Conservation (phyloP, 53 echinoderm and acorn worm species). For the Paelopatides confundens region DNA sequence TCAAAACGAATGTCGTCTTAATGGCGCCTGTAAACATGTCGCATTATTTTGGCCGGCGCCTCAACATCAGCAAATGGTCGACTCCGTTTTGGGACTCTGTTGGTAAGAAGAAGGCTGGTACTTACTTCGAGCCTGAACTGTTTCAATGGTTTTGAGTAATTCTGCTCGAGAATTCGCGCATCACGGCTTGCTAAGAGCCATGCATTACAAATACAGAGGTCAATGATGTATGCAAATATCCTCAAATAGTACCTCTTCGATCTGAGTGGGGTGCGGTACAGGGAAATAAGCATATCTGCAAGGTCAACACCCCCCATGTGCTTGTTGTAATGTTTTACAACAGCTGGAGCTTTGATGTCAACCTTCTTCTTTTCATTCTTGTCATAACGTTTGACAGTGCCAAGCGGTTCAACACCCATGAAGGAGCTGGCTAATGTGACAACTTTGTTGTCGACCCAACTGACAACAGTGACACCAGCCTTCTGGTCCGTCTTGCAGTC, state of each 20-base stretch:
- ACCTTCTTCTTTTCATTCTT: not conserved
- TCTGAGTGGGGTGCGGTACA: not conserved
- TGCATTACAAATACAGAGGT: too few species aligned
- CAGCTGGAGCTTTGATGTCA: conserved; percentile 11
- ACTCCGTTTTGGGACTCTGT: too few species aligned
- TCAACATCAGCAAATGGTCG: too few species aligned
- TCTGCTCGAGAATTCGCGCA: not conserved
- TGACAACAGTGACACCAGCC: conserved; percentile 24
- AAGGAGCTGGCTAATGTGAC: not conserved
- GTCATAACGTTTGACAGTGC: conserved; percentile 1
- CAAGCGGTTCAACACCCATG: not conserved
- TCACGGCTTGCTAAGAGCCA: too few species aligned
- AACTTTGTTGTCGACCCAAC: conserved; percentile 21
- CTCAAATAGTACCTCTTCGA: too few species aligned
- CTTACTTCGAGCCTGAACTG: too few species aligned
- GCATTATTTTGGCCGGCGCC: too few species aligned
- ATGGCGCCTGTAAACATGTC: not conserved
- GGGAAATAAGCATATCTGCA: conserved; percentile 27
- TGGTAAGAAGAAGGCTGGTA: too few species aligned
- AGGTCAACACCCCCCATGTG: conserved; percentile 15
- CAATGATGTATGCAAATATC: too few species aligned
- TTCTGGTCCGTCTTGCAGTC: conserved; percentile 15
- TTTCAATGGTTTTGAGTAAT: conserved; percentile 10
- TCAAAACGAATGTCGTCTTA: not conserved
- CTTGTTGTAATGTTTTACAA: conserved; percentile 24